Evolutionary conservation across 2,113 vertebrate genomes (phyloP).

Genomic region (Elephantulus edwardii): DNA sequence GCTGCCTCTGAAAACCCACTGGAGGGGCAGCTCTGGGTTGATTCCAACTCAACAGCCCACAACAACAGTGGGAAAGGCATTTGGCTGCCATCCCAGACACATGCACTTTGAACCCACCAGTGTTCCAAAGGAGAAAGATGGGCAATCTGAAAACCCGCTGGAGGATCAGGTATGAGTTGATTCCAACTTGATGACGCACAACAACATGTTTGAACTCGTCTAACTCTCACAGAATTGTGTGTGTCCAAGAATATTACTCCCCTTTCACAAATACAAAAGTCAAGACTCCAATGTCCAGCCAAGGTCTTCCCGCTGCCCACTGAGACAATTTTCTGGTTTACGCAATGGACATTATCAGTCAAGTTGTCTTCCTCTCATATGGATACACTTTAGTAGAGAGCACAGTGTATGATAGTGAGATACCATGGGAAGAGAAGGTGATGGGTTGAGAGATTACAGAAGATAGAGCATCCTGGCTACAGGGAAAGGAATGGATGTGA

Average conservation of each 20-base stretch:
- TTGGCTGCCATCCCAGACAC: too few species aligned
- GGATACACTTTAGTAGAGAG: not conserved
- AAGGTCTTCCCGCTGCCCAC: not conserved
- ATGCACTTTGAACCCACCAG: too few species aligned
- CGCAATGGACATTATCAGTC: not conserved
- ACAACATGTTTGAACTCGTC: conserved; percentile 1
- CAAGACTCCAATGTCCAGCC: not conserved
- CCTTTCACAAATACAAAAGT: not conserved
- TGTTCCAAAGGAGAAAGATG: too few species aligned
- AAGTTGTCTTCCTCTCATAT: not conserved
- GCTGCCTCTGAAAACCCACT: too few species aligned
- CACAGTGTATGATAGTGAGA: not conserved
- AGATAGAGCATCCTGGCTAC: not conserved
- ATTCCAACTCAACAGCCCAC: too few species aligned
- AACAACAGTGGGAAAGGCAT: too few species aligned
- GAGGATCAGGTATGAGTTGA: too few species aligned
- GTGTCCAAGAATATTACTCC: not conserved
- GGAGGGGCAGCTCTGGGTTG: too few species aligned
- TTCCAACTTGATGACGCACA: not conserved
- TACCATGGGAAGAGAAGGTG: not conserved
- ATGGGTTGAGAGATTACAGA: not conserved
- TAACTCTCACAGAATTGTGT: conserved; percentile 6
- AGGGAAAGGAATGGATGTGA: not conserved
- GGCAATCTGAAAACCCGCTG: too few species aligned
- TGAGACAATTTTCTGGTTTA: not conserved